Evolutionary conservation across 1,140 invertebrate genomes (phyloP).

Genomic region (Caenorhabditis elegans): WBcel235 BX284602.5:5741001-5741500

Average conservation of each 20-base stretch:
- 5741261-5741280: neutral
- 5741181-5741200: neutral
- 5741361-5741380: constrained; percentile 26
- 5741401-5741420: neutral
- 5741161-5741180: neutral
- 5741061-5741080: neutral
- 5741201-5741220: constrained; percentile 2
- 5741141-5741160: constrained; percentile 26
- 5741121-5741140: constrained; percentile 8
- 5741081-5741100: neutral
- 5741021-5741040: neutral
- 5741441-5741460: neutral
- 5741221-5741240: neutral
- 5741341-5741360: neutral
- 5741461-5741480: constrained; percentile 21
- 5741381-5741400: constrained; percentile 11
- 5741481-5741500: neutral
- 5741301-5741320: neutral
- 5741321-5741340: neutral
- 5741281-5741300: constrained; percentile 1
- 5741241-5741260: constrained; percentile 8
- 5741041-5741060: neutral
- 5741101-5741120: neutral
- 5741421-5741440: neutral
- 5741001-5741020: neutral